These are phyloP conservation scores for Cydia pomonella DNA, from an alignment of 1,140 invertebrate species.

Conservation along the genomic window DNA sequence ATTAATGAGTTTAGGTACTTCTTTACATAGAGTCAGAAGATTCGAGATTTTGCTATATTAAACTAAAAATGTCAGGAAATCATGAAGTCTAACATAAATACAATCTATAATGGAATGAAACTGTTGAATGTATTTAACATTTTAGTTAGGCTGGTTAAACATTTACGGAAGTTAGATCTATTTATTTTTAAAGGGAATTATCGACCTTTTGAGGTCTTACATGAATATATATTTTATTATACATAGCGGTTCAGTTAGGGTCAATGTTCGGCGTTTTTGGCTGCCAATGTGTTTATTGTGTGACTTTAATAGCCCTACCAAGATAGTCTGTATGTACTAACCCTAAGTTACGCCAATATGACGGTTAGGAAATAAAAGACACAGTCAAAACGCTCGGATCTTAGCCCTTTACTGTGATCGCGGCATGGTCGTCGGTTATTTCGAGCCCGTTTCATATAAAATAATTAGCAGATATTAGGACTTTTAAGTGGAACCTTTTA, in stretches of 20 bases:
- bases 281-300: too few species aligned
- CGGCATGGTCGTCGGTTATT: neutral
- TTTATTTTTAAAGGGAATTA: slow-evolving; percentile 51
- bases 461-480: neutral
- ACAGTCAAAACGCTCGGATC: neutral
- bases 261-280: neutral
- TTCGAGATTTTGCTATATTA: neutral
- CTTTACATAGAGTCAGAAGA: neutral
- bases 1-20: neutral
- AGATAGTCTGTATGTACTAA: neutral
- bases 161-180: slow-evolving; percentile 49
- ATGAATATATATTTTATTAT: neutral
- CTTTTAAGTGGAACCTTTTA: neutral
- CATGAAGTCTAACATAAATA: slow-evolving; percentile 29
- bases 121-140: neutral
- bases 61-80: slow-evolving; percentile 15
- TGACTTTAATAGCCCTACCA: neutral
- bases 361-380: neutral
- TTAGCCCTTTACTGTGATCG: neutral
- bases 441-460: neutral
- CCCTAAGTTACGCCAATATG: neutral
- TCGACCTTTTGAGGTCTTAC: neutral
- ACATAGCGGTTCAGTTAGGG: neutral
- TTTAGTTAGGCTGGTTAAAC: slow-evolving; percentile 40
- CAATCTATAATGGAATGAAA: slow-evolving; percentile 31